These are phyloP conservation scores for Amphipyra tragopoginis DNA, from an alignment of 2,888 invertebrate species.

Conservation along the genomic window DNA sequence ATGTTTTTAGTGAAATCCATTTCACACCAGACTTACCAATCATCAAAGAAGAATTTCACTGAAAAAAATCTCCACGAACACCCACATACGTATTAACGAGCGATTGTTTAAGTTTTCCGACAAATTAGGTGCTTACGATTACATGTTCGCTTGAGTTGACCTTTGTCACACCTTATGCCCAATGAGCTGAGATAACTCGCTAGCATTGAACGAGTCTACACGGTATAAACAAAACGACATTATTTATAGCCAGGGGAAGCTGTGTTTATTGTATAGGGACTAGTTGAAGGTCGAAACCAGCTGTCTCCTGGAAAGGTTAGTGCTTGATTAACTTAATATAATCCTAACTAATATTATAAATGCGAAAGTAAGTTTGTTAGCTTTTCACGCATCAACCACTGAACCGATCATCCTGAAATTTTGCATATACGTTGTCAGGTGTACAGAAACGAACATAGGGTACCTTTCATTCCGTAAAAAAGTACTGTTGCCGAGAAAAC, in stretches of 20 bases:
- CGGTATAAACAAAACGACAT: slow-evolving; percentile 32
- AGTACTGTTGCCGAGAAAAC: no score
- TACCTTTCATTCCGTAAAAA: no score
- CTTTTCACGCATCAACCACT: no score
- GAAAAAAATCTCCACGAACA: not conserved
- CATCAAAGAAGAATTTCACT: not conserved
- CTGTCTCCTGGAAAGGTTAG: not conserved
- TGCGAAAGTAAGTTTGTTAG: no score
- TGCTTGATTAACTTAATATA: no score
- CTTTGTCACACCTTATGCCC: slow-evolving; percentile 48
- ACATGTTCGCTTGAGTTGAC: slow-evolving; percentile 55
- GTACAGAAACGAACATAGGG: no score
- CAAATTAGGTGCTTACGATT: slow-evolving; percentile 55
- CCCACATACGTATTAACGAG: slow-evolving; percentile 12
- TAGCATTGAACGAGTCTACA: slow-evolving; percentile 48
- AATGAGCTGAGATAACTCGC: slow-evolving; percentile 47
- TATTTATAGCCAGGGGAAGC: slow-evolving; percentile 38
- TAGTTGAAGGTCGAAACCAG: slow-evolving; percentile 14
- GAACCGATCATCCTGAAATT: no score
- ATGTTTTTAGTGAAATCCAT: no score
- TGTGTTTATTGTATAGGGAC: slow-evolving; percentile 20
- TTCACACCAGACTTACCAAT: no score
- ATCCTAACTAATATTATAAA: no score
- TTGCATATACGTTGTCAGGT: no score
- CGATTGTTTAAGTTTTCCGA: slow-evolving; percentile 57